Conservation (phyloP, 2,888 invertebrate species). For the Dryadula phaetusa region DNA sequence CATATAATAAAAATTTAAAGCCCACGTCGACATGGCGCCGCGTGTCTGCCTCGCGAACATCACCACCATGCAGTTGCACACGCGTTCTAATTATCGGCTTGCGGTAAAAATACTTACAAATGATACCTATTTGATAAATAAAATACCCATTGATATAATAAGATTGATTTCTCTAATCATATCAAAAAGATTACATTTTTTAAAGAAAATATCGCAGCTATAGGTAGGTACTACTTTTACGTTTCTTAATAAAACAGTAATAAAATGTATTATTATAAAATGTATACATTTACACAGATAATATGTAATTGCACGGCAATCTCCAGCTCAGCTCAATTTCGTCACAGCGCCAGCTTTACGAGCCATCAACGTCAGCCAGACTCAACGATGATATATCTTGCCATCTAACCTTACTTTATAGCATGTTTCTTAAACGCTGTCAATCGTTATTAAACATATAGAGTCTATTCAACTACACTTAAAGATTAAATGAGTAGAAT, state of each 20-base stretch:
- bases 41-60: no score
- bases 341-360: constrained; percentile 18
- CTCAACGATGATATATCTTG: background rate
- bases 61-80: no score
- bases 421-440: constrained; percentile 2
- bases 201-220: no score
- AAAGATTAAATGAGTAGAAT: background rate
- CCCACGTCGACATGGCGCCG: no score
- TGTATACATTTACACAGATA: background rate
- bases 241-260: background rate
- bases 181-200: no score
- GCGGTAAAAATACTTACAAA: no score
- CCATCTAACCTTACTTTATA: background rate
- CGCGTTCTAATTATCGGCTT: no score
- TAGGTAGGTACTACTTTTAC: no score
- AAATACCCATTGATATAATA: background rate
- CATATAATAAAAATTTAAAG: background rate
- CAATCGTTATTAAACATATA: background rate
- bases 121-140: background rate
- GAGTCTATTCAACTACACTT: background rate
- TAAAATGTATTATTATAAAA: background rate
- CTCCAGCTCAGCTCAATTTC: background rate
- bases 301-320: constrained; percentile 14
- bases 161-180: background rate
- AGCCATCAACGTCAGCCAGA: background rate